Conservation (phyloP, 2,113 vertebrate genomes). For the Sylvietta virens region DNA sequence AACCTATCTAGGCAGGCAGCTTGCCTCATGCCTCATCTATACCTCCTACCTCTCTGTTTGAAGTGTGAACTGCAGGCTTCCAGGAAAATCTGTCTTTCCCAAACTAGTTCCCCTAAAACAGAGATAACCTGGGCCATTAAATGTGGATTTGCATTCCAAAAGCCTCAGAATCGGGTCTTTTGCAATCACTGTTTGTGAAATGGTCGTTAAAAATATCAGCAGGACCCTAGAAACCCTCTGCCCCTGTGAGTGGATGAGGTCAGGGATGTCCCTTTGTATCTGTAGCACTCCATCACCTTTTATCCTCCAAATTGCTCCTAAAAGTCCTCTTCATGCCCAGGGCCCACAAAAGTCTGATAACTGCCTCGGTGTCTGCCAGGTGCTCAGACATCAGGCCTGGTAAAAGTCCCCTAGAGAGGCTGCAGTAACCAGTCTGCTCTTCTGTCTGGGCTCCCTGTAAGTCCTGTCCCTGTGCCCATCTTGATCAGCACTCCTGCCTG, state of each 20-base stretch:
- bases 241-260: background rate
- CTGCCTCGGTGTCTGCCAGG: background rate
- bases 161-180: background rate
- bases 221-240: background rate
- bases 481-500: background rate
- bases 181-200: background rate
- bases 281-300: background rate
- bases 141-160: background rate
- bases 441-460: background rate
- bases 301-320: background rate
- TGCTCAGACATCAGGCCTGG: background rate
- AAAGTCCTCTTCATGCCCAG: background rate
- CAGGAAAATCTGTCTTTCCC: background rate
- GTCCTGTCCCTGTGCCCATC: constrained; percentile 1
- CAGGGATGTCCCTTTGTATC: background rate
- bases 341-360: background rate
- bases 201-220: background rate
- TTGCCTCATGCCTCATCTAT: background rate
- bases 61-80: background rate
- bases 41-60: background rate
- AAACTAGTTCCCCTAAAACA: background rate
- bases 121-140: background rate
- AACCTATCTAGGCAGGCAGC: background rate
- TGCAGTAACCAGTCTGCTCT: background rate
- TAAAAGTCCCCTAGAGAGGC: background rate